Conservation (phyloP, 2,797 vertebrate genomes). For the Jordanella pulchra region DNA sequence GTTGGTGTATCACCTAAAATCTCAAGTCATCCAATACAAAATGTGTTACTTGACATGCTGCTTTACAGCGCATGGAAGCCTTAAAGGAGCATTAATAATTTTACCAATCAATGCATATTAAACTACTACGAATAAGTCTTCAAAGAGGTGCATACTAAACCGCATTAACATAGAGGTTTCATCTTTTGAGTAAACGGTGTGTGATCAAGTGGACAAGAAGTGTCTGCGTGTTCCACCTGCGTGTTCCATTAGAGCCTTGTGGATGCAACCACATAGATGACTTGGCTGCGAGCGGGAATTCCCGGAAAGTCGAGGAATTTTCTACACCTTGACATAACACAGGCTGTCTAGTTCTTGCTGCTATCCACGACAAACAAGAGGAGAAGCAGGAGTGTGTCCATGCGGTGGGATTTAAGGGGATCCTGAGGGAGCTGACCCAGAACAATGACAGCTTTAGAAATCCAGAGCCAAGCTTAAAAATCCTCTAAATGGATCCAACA, state of each 20-base stretch:
- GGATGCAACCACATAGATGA: slow-evolving; percentile 78
- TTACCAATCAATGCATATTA: slow-evolving; percentile 3
- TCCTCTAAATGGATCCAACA: slow-evolving; percentile 43
- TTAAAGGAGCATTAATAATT: not conserved
- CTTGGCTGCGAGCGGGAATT: slow-evolving; percentile 73
- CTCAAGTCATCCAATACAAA: no score
- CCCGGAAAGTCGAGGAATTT: slow-evolving; percentile 81
- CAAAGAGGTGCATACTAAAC: slow-evolving; percentile 16
- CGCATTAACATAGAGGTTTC: slow-evolving; percentile 31
- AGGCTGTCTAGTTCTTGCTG: slow-evolving; percentile 72
- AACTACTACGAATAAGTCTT: slow-evolving; percentile 22
- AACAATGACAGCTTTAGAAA: slow-evolving; percentile 72
- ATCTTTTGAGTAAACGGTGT: slow-evolving; percentile 35
- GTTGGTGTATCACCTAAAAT: not conserved
- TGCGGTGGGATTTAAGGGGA: slow-evolving; percentile 50
- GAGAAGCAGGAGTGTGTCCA: slow-evolving; percentile 31
- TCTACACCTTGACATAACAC: slow-evolving; percentile 80
- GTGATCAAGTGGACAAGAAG: slow-evolving; percentile 43
- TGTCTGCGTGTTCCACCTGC: slow-evolving; percentile 57
- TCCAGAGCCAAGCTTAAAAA: slow-evolving; percentile 32
- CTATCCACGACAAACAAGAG: slow-evolving; percentile 29
- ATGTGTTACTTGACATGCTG: no score
- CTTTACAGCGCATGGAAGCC: no score
- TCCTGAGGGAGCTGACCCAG: slow-evolving; percentile 68
- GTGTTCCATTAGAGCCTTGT: slow-evolving; percentile 71